A percentile compares a stretch with the other conserved stretches of the same genome.
Evolutionary conservation across 2,797 vertebrate species (phyloP).

Genomic region (Spinibarbus caldwelli): DNA sequence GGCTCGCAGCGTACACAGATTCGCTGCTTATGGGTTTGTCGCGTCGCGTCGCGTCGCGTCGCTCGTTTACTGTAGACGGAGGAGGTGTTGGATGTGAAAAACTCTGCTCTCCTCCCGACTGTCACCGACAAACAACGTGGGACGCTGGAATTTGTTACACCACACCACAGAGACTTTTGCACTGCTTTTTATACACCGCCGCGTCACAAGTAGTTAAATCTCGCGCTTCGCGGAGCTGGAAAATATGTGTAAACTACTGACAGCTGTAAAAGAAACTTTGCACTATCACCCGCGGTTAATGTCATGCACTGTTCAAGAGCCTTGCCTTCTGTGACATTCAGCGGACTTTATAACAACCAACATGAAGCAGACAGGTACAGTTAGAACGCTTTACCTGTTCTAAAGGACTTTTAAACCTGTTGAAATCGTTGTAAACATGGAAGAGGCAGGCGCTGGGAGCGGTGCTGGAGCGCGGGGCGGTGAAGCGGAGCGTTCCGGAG

Average conservation of each 20-base stretch:
- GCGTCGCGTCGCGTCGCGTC: constrained; percentile 7
- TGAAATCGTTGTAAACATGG: constrained; percentile 41
- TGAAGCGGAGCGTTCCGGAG: constrained; percentile 20
- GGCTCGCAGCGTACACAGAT: background rate
- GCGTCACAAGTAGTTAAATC: constrained; percentile 18
- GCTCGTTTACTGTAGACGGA: background rate
- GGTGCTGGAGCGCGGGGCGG: background rate
- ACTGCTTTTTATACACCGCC: background rate
- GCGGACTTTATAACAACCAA: background rate
- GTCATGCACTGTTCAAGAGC: background rate
- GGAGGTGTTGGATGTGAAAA: constrained; percentile 1
- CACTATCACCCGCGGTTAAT: constrained; percentile 7
- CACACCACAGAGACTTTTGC: background rate
- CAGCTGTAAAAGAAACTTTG: background rate
- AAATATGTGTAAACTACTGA: constrained; percentile 31
- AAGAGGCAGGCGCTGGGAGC: constrained; percentile 15
- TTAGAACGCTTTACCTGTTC: background rate
- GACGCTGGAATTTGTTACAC: constrained; percentile 5
- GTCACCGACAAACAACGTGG: constrained; percentile 23
- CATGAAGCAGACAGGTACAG: background rate
- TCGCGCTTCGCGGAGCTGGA: background rate
- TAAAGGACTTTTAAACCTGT: constrained; percentile 16
- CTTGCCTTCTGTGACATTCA: background rate
- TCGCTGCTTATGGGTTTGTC: background rate
- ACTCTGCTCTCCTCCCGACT: background rate